These are phyloP conservation scores for Cosmorhoe ocellata DNA, from an alignment of 2,888 invertebrate species.

Conservation along the genomic window DNA sequence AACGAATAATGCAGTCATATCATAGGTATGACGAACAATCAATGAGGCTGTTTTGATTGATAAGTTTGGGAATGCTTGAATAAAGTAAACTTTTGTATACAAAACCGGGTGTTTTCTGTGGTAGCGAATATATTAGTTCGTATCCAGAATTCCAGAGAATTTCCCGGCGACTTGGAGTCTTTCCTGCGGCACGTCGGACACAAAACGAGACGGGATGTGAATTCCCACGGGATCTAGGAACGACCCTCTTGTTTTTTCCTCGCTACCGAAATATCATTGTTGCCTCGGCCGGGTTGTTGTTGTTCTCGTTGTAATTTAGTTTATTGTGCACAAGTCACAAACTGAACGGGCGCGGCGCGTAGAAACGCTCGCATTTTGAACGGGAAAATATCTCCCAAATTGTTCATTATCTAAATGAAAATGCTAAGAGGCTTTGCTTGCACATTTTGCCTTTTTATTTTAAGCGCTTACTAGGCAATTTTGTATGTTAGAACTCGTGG, in stretches of 20 bases:
- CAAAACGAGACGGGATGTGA: slow-evolving; percentile 59
- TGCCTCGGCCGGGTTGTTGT: slow-evolving; percentile 52
- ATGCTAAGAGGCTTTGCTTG: slow-evolving; percentile 28
- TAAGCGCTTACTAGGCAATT: slow-evolving; percentile 7
- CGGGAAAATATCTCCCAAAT: slow-evolving; percentile 50
- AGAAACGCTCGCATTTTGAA: slow-evolving; percentile 52
- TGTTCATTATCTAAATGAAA: slow-evolving; percentile 42
- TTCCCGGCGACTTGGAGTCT: slow-evolving; percentile 36
- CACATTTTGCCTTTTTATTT: slow-evolving; percentile 23
- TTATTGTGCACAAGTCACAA: slow-evolving; percentile 67
- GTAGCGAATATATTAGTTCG: slow-evolving; percentile 32
- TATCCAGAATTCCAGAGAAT: slow-evolving; percentile 57
- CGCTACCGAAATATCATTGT: slow-evolving; percentile 72
- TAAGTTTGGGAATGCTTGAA: neutral
- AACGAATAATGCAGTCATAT: no score
- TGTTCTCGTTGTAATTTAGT: slow-evolving; percentile 70
- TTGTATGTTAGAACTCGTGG: neutral
- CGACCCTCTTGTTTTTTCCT: slow-evolving; percentile 74
- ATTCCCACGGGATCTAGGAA: slow-evolving; percentile 71
- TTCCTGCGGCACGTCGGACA: slow-evolving; percentile 59
- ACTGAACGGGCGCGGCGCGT: slow-evolving; percentile 49
- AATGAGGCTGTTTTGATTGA: neutral
- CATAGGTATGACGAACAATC: neutral
- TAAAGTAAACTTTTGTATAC: slow-evolving; percentile 20
- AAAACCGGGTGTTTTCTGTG: slow-evolving; percentile 25